These are phyloP conservation scores for Festucalex cinctus DNA, from an alignment of 2,113 vertebrate genomes.

Conservation along the genomic window DNA sequence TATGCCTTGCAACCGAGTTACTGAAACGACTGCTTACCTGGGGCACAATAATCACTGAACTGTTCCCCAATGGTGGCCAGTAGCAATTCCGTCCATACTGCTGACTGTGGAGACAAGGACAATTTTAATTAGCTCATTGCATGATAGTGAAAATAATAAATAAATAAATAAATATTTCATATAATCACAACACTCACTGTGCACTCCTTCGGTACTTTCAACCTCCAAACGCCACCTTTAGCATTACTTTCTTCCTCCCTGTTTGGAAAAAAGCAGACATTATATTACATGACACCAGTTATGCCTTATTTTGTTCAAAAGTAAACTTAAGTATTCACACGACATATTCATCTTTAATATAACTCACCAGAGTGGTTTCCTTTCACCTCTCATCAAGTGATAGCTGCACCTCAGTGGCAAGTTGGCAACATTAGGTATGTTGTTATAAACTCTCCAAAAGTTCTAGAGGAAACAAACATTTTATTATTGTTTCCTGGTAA, in stretches of 20 bases:
- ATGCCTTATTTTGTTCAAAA: too few relatives aligned
- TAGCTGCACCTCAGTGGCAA: constrained; percentile 89
- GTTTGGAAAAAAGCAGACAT: constrained; percentile 4
- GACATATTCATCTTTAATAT: not conserved
- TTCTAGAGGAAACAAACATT: constrained; percentile 68
- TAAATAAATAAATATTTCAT: not conserved
- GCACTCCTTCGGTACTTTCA: constrained; percentile 92
- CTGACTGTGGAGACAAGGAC: constrained; percentile 67
- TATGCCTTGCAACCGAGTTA: not conserved
- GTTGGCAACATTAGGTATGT: constrained; percentile 84
- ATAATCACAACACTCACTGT: constrained; percentile 72
- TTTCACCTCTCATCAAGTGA: constrained; percentile 92
- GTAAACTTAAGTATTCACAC: not conserved
- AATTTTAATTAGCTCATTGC: not conserved
- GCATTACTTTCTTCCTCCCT: constrained; percentile 98
- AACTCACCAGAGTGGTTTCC: constrained; percentile 87
- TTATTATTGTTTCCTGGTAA: constrained; percentile 16
- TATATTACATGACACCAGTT: not conserved
- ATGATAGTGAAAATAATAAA: not conserved
- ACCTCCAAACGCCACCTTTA: constrained; percentile 93
- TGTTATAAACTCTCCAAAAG: constrained; percentile 98
- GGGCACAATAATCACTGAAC: constrained; percentile 84
- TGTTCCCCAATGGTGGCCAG: constrained; percentile 94
- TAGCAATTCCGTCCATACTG: constrained; percentile 94
- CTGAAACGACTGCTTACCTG: constrained; percentile 72